A percentile compares a stretch with the other conserved stretches of the same genome.
Conservation (phyloP, 2,888 invertebrate species). For the Sinhomidia bicolor region DNA sequence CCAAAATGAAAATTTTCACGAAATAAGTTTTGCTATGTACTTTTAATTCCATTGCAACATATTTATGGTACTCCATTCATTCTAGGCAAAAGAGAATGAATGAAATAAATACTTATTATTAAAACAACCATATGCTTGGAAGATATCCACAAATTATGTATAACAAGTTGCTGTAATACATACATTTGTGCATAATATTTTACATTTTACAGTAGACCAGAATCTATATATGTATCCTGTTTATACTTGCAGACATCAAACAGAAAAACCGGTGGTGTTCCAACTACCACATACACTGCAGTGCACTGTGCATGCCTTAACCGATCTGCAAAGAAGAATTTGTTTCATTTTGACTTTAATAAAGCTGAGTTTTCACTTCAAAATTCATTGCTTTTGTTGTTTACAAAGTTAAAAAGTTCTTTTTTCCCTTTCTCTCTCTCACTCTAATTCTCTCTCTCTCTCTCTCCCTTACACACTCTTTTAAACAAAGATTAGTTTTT, state of each 20-base stretch:
- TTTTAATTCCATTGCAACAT: conserved; percentile 27
- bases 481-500: neutral
- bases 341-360: conserved; percentile 17
- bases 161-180: no score
- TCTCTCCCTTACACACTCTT: no score
- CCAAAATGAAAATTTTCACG: neutral
- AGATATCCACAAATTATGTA: no score
- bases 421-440: neutral
- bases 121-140: neutral
- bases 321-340: conserved; percentile 7
- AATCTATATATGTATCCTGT: no score
- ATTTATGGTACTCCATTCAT: neutral
- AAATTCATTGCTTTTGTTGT: conserved; percentile 49
- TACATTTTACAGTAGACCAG: no score
- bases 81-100: neutral
- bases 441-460: no score
- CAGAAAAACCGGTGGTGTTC: no score
- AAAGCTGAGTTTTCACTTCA: conserved; percentile 20
- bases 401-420: conserved; percentile 5
- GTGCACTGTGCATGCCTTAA: neutral
- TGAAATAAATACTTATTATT: neutral
- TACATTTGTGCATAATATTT: no score
- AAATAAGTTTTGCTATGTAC: neutral
- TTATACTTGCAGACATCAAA: neutral
- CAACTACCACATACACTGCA: neutral